Evolutionary conservation across 2,113 vertebrate genomes (phyloP), one percentile per base, ranked within the genome.

Genomic region (Triplophysa siluroides): DNA sequence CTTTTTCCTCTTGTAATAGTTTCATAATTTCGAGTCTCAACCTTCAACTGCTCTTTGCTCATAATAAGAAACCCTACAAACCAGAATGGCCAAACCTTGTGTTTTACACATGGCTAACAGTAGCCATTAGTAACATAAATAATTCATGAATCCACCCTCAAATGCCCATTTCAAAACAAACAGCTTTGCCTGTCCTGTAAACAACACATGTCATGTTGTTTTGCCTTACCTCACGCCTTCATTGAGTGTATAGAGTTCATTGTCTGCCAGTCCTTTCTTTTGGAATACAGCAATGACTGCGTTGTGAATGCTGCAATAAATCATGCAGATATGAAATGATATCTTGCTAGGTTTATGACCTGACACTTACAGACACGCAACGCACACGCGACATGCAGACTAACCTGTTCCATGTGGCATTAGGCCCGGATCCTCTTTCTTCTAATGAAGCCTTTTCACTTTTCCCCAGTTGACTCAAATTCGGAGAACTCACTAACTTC

Each of bases 201-300:
- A 18, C n/a, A 68, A 41, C 18, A 67, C 12, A 41, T 26, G 19
- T 58, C 0, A 11, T 71, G 58, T 62, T 45, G 61, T 64, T 10
- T 18, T 92, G 60, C 75, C 83, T 72, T 70, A 93, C 92, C 91
- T 90, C 33, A 93, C 92, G 66, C 92, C 96, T 91, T 99, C 97
- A 24, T 98, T 99, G 79, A 99, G 95, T 77, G 88, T 89, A 86
- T 94, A 98, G 41, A 99, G 95, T 77, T 98, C 97, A 3, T 97
- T 96, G 85, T 99, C 96, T 0, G 93, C 95, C 86, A 99, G 89
- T 4, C 96, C 96, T 82, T 98, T 99, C 74, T 94, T 95, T 90
- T 97, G 96, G 90, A 98, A 98, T 68, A 99, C 95, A 0, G 95
- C 94, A 11, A 99, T 96, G 81, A 99, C 97, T 79, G 96, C 96